Conservation (phyloP, 2,113 vertebrate species). For the Acrocephalus kingi region DNA sequence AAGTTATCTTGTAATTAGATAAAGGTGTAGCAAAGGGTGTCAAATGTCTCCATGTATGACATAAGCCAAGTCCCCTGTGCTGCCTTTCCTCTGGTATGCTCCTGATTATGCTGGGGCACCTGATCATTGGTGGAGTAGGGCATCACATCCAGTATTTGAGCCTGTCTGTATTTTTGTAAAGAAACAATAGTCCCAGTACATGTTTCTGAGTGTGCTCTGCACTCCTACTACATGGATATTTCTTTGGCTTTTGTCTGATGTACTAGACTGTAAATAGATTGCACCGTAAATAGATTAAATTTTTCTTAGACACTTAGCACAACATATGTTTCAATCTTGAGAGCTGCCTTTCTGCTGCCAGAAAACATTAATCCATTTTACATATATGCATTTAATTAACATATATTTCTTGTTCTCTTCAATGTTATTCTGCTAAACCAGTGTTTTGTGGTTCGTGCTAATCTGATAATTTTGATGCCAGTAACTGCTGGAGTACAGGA, state of each 20-base stretch:
- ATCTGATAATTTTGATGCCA: not conserved
- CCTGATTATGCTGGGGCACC: not conserved
- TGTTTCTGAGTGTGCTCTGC: not conserved
- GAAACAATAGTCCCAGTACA: not conserved
- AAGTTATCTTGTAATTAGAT: not conserved
- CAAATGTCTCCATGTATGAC: not conserved
- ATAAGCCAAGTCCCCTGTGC: not conserved
- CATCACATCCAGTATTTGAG: not conserved
- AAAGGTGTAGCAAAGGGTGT: not conserved
- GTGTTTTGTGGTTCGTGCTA: not conserved
- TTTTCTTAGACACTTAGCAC: not conserved
- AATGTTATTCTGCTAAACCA: not conserved
- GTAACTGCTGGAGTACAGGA: not conserved
- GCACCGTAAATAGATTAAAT: not conserved
- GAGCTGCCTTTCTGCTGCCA: conserved; percentile 24
- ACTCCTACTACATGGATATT: not conserved
- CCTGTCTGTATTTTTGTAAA: not conserved
- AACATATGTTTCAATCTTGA: not conserved
- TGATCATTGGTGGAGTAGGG: not conserved
- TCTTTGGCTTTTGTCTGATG: not conserved
- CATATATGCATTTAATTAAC: not conserved
- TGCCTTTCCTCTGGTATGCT: not conserved
- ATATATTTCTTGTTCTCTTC: not conserved
- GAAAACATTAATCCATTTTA: not conserved
- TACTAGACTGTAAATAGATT: not conserved